phyloP scores from a whole-genome alignment of 2,797 vertebrate genomes.

The Taenioides sp. region DNA sequence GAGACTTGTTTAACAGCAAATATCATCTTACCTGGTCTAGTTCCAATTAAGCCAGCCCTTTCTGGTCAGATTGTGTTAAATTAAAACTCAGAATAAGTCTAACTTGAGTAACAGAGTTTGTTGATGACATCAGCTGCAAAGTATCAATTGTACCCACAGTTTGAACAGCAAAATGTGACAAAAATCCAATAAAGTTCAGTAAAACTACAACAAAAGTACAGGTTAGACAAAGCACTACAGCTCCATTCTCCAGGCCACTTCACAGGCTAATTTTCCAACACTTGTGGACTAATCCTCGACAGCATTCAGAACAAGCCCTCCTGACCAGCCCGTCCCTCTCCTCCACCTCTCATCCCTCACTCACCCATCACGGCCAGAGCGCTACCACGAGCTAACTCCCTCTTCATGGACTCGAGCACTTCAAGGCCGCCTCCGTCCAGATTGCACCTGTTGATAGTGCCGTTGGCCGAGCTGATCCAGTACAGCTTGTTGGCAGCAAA shows the following conservation, averaged over 20 bases:
- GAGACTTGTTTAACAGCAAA: too few species aligned
- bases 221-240: slow-evolving; percentile 12
- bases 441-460: slow-evolving; percentile 98
- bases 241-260: slow-evolving; percentile 41
- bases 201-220: background rate
- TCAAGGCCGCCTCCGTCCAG: slow-evolving; percentile 93
- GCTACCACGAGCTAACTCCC: slow-evolving; percentile 91
- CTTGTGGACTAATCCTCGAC: slow-evolving; percentile 51
- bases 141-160: too few species aligned
- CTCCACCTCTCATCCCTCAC: slow-evolving; percentile 53
- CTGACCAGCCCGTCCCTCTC: slow-evolving; percentile 31
- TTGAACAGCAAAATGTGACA: too few species aligned
- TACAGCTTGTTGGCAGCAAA: slow-evolving; percentile 92
- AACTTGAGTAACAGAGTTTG: too few species aligned
- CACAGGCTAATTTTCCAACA: slow-evolving; percentile 57
- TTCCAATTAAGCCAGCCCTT: too few species aligned
- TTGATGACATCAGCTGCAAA: too few species aligned
- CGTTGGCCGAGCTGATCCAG: slow-evolving; percentile 98
- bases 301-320: slow-evolving; percentile 47
- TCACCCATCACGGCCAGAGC: slow-evolving; percentile 99
- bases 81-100: too few species aligned
- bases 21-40: too few species aligned
- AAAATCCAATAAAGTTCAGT: background rate
- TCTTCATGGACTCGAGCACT: slow-evolving; percentile 93
- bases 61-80: too few species aligned